Evolutionary conservation across 2,113 vertebrate genomes (phyloP), one percentile per base, ranked within the genome.

Genomic region (Paralichthys olivaceus): DNA sequence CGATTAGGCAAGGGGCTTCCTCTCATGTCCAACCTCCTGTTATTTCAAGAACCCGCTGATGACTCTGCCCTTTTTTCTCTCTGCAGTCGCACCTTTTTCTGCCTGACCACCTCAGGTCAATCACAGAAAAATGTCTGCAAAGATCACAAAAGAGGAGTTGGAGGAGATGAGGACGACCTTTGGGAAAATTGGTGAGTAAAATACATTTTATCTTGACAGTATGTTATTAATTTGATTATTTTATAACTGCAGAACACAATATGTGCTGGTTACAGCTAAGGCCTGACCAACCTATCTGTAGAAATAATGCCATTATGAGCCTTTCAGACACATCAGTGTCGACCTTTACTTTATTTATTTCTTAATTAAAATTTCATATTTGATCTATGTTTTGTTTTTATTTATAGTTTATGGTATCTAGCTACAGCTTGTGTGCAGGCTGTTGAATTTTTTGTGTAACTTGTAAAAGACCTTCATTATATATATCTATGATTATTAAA

Each of bases 151-250:
- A 92, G 97, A 99, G 32, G 98, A 99, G 66, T 87, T 96, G 87
- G 96, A 98, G 81, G 98, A 99, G 84, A 95, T 99, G 85, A 95
- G 93, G 56, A 96, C 97, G 79, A 95, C 95, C 59, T 99, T 99
- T 89, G 90, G 77, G 37, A 97, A 95, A 96, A 94, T 97, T 58
- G 97, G 97, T 99, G 86, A 96, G 98, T 95, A 37, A 69, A 71
- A 45, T 15, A 20, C 0, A 14, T 8, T 23, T 22, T 22, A 43
- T 17, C 4, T 5, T 43, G 4, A 28, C 15, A 40, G 4, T 37
- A 20, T 43, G 26, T 37, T 12, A 26, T 26, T 13, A 13, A 25
- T 55, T 23, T 7, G 15, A 55, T 55, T 23, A 25, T 25, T 20
- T 53, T 1, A 26, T 20, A 49, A 49, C 11, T 17, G 47, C 15